phyloP scores from a whole-genome alignment of 2,113 vertebrate genomes.

The Amblyopsis rosae region DNA sequence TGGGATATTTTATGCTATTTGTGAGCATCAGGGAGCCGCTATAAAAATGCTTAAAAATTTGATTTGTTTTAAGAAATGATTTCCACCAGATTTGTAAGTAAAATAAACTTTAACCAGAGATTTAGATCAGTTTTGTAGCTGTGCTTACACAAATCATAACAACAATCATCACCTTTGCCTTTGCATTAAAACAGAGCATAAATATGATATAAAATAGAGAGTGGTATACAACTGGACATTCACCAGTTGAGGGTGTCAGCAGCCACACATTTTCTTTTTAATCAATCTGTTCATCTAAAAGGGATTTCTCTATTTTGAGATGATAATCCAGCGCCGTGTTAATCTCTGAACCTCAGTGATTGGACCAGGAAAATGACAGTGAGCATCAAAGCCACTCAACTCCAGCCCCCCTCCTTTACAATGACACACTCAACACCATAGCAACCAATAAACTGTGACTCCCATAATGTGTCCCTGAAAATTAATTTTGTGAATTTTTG shows the following conservation, averaged over 20 bases:
- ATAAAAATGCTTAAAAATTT: no score
- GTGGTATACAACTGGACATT: no score
- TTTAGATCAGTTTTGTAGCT: no score
- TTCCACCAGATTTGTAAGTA: no score
- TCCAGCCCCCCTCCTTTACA: conserved; percentile 46
- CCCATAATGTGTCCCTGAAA: conserved; percentile 67
- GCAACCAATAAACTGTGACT: conserved; percentile 56
- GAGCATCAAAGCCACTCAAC: conserved; percentile 65
- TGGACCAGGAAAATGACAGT: conserved; percentile 55
- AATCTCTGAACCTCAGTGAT: conserved; percentile 73
- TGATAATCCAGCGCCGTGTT: conserved; percentile 76
- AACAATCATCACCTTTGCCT: no score
- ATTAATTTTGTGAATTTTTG: conserved; percentile 65
- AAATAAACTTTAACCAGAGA: no score
- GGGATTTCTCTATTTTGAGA: conserved; percentile 78
- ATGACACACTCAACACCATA: conserved; percentile 59
- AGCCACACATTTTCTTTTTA: conserved; percentile 58
- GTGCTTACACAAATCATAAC: no score
- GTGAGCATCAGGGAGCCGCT: no score
- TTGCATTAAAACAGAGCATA: no score
- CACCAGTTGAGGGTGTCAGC: conserved; percentile 45
- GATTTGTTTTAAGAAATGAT: no score
- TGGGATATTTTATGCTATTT: no score
- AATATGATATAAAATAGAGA: no score
- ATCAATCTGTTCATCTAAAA: conserved; percentile 71